Percentiles rank a stretch among this genome's conserved stretches.
Evolutionary conservation across 2,797 vertebrate species (phyloP).

Genomic region (Mastacembelus armatus): DNA sequence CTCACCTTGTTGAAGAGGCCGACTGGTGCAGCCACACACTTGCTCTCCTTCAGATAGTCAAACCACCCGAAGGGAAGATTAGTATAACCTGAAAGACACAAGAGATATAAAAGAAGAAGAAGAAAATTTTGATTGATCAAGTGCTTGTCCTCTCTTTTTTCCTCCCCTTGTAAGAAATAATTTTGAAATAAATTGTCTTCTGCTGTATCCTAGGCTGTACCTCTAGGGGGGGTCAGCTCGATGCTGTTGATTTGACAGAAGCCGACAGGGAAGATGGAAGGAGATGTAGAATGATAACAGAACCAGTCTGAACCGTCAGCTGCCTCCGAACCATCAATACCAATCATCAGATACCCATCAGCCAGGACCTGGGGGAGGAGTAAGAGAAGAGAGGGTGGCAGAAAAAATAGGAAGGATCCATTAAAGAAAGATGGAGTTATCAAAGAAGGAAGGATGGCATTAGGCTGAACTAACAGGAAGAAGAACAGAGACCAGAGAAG

Average conservation of each 20-base stretch:
- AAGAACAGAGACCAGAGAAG: not conserved
- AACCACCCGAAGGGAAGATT: constrained; percentile 95
- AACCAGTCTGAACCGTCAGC: constrained; percentile 97
- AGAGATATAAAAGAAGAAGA: too few relatives aligned
- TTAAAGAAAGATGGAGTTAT: not conserved
- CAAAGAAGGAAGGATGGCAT: not conserved
- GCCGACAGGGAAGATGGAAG: constrained; percentile 94
- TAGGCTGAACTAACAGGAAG: too few relatives aligned
- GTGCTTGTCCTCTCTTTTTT: too few relatives aligned
- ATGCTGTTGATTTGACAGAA: constrained; percentile 97
- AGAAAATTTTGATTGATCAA: too few relatives aligned
- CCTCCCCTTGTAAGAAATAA: not conserved
- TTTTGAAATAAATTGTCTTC: too few relatives aligned
- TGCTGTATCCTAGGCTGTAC: constrained; percentile 68
- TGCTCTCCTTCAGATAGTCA: constrained; percentile 93
- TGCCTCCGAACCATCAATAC: constrained; percentile 94
- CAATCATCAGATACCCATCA: constrained; percentile 94
- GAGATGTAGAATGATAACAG: constrained; percentile 93
- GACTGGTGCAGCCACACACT: constrained; percentile 92
- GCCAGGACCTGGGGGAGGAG: constrained; percentile 86
- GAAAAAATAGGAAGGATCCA: too few relatives aligned
- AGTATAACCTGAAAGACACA: constrained; percentile 85
- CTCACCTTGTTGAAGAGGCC: constrained; percentile 93
- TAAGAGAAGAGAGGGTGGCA: not conserved
- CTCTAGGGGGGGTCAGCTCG: constrained; percentile 93